Evolutionary conservation across 2,797 vertebrate species (phyloP).

Genomic region (Mormyrus hasselquistii): DNA sequence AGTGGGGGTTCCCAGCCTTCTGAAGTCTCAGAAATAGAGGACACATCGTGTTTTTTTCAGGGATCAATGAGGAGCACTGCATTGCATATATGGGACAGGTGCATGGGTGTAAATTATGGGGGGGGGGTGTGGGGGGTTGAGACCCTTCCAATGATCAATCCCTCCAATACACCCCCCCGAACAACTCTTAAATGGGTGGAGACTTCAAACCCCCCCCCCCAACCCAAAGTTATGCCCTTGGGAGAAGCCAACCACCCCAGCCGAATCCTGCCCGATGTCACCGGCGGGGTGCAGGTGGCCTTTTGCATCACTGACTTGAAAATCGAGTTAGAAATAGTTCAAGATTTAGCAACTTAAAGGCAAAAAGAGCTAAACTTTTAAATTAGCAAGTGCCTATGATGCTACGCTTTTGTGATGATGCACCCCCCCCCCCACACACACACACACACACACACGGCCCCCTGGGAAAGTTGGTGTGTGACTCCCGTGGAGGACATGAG

Average conservation of each 20-base stretch:
- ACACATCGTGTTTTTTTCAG: not conserved
- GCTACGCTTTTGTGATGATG: not conserved
- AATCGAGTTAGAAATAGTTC: not conserved
- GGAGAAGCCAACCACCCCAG: not conserved
- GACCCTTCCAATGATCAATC: not conserved
- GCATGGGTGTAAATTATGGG: not conserved
- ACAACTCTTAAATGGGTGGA: not conserved
- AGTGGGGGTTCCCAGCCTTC: not conserved
- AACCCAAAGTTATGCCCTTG: not conserved
- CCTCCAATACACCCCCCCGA: not conserved
- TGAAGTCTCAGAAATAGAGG: not conserved
- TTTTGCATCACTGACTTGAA: not conserved
- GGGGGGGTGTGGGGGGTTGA: not conserved
- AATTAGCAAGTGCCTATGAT: not conserved
- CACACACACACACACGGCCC: too few relatives aligned
- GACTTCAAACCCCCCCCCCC: not conserved
- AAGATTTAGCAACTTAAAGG: not conserved
- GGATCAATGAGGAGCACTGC: not conserved
- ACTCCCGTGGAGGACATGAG: not conserved
- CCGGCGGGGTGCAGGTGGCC: not conserved
- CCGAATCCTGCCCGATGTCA: not conserved
- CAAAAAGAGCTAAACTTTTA: not conserved
- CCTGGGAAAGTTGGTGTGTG: not conserved
- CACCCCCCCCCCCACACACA: too few relatives aligned
- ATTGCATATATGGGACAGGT: not conserved